A percentile compares a stretch with the other conserved stretches of the same genome.
These are phyloP conservation scores for Melitaea cinxia DNA, from an alignment of 1,140 invertebrate genomes.

Conservation along the genomic window DNA sequence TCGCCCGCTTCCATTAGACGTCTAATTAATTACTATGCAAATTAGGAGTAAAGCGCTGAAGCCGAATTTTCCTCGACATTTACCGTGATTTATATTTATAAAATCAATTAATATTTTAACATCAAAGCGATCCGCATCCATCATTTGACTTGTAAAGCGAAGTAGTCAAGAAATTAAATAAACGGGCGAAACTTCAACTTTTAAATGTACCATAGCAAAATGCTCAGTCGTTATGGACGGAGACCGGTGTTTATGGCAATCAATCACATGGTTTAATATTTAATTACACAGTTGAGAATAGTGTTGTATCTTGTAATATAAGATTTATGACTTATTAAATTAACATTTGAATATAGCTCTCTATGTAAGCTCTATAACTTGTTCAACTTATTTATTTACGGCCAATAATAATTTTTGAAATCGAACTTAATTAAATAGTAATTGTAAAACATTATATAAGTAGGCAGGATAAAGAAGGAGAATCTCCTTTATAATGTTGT, in stretches of 20 bases:
- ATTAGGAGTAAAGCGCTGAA: slow-evolving; percentile 43
- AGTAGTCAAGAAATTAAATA: slow-evolving; percentile 47
- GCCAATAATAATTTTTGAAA: too few relatives aligned
- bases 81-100: slow-evolving; percentile 54
- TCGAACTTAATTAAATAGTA: too few relatives aligned
- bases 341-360: too few relatives aligned
- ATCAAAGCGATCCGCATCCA: slow-evolving; percentile 60
- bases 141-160: slow-evolving; percentile 54
- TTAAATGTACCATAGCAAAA: slow-evolving; percentile 42
- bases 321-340: too few relatives aligned
- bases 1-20: slow-evolving; percentile 24
- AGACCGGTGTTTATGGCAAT: slow-evolving; percentile 34
- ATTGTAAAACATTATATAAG: too few relatives aligned
- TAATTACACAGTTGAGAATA: too few relatives aligned
- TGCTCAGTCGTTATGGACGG: slow-evolving; percentile 24
- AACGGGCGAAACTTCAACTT: slow-evolving; percentile 34
- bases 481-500: too few relatives aligned
- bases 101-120: slow-evolving; percentile 68
- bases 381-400: too few relatives aligned
- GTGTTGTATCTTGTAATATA: too few relatives aligned
- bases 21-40: slow-evolving; percentile 51
- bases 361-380: too few relatives aligned
- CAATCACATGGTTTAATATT: slow-evolving; percentile 36
- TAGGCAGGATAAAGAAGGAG: too few relatives aligned
- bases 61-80: slow-evolving; percentile 45